Percentiles rank a stretch among this genome's conserved stretches.
Conservation (phyloP, 2,888 invertebrate species). For the Thymelicus acteon region DNA sequence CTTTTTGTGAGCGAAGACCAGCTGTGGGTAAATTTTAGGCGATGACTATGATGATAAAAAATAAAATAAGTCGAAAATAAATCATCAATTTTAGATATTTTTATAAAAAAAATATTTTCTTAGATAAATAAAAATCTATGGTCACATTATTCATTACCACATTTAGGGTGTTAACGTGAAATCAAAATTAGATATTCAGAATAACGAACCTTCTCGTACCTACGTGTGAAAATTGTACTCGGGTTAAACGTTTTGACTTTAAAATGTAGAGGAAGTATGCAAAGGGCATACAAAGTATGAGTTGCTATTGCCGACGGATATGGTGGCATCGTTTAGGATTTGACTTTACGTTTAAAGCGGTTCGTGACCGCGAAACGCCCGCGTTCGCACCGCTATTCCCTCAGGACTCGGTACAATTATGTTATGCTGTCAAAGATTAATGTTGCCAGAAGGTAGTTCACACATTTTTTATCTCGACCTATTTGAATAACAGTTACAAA, state of each 20-base stretch:
- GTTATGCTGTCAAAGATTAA: conserved; percentile 62
- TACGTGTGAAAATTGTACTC: conserved; percentile 2
- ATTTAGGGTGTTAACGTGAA: too few species aligned
- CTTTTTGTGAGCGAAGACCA: too few species aligned
- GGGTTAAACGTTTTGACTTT: conserved; percentile 11
- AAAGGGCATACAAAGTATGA: conserved; percentile 56
- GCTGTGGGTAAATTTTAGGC: too few species aligned
- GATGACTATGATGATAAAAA: too few species aligned
- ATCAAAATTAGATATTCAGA: too few species aligned
- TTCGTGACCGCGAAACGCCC: conserved; percentile 72
- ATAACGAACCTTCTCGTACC: too few species aligned
- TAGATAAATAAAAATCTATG: too few species aligned
- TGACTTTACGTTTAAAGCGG: conserved; percentile 76
- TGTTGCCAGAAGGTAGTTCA: conserved; percentile 34
- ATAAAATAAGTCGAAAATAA: too few species aligned
- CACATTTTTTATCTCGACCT: conserved; percentile 26
- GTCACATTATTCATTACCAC: too few species aligned
- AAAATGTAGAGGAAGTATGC: conserved; percentile 18
- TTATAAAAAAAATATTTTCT: too few species aligned
- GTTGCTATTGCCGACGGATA: conserved; percentile 72
- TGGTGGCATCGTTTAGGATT: conserved; percentile 78
- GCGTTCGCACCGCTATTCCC: conserved; percentile 66
- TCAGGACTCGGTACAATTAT: conserved; percentile 72
- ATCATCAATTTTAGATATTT: too few species aligned
- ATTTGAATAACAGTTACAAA: conserved; percentile 22